A percentile compares a stretch with the other conserved stretches of the same genome.
phyloP scores from a whole-genome alignment of 92 coral and sea anemone genomes.

The Pocillopora grandis region DNA sequence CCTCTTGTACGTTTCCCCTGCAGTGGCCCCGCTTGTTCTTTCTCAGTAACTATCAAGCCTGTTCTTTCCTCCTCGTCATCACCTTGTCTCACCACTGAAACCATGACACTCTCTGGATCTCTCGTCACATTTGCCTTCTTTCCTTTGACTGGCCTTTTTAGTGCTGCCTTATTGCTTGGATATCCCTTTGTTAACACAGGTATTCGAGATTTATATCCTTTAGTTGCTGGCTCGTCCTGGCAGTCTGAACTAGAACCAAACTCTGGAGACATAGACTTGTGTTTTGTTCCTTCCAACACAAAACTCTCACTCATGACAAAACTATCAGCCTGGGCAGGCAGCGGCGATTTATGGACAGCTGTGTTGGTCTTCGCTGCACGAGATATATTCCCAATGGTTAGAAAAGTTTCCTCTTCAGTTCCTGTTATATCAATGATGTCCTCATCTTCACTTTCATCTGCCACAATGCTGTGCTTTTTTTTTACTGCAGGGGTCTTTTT shows the following conservation, averaged over 20 bases:
- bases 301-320: conserved; percentile 62
- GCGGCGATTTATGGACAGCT: conserved; percentile 31
- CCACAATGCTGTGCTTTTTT: neutral
- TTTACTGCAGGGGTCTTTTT: neutral
- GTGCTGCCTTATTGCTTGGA: neutral
- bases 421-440: conserved; percentile 45
- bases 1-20: neutral
- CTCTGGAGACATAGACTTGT: conserved; percentile 83
- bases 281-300: conserved; percentile 60
- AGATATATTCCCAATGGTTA: conserved; percentile 60
- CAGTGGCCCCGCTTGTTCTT: neutral
- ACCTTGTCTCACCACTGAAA: neutral
- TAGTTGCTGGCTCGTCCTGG: conserved; percentile 4
- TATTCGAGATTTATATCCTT: conserved; percentile 16
- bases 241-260: conserved; percentile 46
- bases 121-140: neutral
- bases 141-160: neutral
- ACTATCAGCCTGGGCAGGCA: conserved; percentile 37
- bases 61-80: neutral
- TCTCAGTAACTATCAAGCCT: neutral
- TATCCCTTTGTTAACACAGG: conserved; percentile 20
- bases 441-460: conserved; percentile 28
- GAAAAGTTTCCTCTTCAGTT: conserved; percentile 59
- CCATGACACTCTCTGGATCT: neutral
- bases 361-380: neutral